Evolutionary conservation across 2,113 vertebrate genomes (phyloP).

Genomic region (Clarias gariepinus): DNA sequence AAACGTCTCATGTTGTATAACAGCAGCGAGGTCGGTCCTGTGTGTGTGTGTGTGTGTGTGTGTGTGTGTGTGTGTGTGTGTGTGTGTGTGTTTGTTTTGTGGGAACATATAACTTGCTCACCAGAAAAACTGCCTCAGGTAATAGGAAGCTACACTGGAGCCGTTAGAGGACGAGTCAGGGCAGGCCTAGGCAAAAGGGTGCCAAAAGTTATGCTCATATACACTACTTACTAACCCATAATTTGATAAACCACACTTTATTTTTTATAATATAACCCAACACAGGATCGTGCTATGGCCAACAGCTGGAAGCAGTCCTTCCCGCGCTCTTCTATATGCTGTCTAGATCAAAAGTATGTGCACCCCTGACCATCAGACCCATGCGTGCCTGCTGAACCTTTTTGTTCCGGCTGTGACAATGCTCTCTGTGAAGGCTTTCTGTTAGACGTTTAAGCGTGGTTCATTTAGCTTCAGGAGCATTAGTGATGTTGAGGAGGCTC

Average conservation of each 20-base stretch:
- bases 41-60: no score
- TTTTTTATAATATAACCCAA: background rate
- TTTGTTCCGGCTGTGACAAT: background rate
- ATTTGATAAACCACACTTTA: no score
- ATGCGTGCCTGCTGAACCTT: background rate
- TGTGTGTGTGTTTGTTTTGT: no score
- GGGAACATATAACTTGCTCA: background rate
- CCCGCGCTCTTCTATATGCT: background rate
- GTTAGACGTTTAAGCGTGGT: background rate
- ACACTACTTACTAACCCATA: no score
- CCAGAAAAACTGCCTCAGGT: background rate
- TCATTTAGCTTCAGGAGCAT: background rate
- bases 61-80: no score
- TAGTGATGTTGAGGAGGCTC: background rate
- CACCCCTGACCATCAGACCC: background rate
- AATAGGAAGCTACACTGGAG: background rate
- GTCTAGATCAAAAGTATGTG: background rate
- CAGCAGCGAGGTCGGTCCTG: background rate
- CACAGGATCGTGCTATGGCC: no score
- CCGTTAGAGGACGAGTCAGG: background rate
- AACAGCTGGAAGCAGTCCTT: background rate
- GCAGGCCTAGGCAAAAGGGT: background rate
- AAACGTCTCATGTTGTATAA: background rate
- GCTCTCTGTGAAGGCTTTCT: background rate
- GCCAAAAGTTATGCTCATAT: no score